A percentile compares a stretch with the other conserved stretches of the same genome.
Conservation (phyloP, 2,797 vertebrate genomes). For the Nothura maculosa region DNA sequence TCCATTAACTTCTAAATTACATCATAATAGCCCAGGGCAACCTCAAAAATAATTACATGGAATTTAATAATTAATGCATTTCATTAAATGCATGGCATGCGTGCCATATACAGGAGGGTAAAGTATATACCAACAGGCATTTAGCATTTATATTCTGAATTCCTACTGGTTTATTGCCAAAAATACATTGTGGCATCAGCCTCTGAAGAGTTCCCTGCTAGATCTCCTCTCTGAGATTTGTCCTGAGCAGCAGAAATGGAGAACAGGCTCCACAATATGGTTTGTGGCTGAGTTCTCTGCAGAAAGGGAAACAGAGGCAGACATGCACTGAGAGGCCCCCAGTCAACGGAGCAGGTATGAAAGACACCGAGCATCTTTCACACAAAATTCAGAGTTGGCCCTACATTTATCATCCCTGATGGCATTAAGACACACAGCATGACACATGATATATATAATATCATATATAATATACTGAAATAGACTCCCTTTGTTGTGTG, state of each 20-base stretch:
- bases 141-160: background rate
- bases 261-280: background rate
- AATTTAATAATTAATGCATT: constrained; percentile 6
- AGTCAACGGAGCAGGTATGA: background rate
- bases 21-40: constrained; percentile 33
- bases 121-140: background rate
- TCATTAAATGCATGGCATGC: background rate
- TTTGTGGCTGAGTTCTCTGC: background rate
- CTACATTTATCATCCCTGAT: background rate
- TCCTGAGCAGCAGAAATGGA: background rate
- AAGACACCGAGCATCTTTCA: background rate
- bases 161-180: background rate
- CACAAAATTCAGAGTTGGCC: background rate
- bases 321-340: accelerated
- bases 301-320: background rate
- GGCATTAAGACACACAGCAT: background rate
- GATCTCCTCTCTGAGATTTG: background rate
- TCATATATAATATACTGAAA: background rate
- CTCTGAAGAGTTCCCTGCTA: background rate
- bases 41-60: constrained; percentile 6
- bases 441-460: background rate
- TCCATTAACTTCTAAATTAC: constrained; percentile 6
- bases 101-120: background rate
- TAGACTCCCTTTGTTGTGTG: background rate
- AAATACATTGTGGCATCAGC: accelerated